These are phyloP conservation scores for Toxostoma redivivum DNA, from an alignment of 2,113 vertebrate species.

Conservation along the genomic window DNA sequence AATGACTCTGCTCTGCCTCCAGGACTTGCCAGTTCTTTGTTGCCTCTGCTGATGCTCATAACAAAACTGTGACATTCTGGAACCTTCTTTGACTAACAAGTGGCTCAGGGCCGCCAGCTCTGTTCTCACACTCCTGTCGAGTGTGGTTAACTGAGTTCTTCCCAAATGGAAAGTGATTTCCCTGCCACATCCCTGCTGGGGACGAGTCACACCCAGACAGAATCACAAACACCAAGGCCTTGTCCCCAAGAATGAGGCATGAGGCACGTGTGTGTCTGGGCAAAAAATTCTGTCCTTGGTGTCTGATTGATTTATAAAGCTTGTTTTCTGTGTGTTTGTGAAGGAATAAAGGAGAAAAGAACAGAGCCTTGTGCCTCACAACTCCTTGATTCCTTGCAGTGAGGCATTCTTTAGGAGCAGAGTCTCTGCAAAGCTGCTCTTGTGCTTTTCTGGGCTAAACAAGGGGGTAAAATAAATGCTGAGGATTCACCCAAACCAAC, in stretches of 20 bases:
- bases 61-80: neutral
- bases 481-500: neutral
- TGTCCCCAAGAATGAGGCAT: neutral
- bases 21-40: neutral
- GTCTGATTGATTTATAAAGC: slow-evolving; percentile 1
- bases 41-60: neutral
- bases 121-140: neutral
- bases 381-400: neutral
- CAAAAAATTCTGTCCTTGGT: neutral
- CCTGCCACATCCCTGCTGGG: neutral
- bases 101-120: neutral
- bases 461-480: neutral
- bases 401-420: neutral
- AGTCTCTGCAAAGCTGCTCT: neutral
- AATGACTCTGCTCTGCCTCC: neutral
- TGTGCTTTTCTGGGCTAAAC: neutral
- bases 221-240: neutral
- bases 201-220: neutral
- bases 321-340: neutral
- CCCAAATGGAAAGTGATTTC: slow-evolving; percentile 14
- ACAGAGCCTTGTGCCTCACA: neutral
- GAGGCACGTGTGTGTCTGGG: neutral
- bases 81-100: neutral
- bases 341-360: neutral
- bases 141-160: neutral